A percentile compares a stretch with the other conserved stretches of the same genome.
These are phyloP conservation scores for Syrista parreyssii DNA, from an alignment of 2,888 invertebrate species.

Conservation along the genomic window DNA sequence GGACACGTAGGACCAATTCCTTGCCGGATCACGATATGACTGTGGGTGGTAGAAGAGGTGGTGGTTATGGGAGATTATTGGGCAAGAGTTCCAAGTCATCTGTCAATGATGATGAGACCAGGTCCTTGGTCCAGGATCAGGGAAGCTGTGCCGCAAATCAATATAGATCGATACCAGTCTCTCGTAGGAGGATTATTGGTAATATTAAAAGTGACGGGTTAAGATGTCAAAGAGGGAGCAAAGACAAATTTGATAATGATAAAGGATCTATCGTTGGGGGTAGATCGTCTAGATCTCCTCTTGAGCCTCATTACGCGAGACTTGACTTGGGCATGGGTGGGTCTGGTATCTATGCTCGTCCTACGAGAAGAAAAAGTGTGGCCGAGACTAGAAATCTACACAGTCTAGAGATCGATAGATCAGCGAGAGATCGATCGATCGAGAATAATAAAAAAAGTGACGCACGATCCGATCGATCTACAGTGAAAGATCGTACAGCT, in stretches of 20 bases:
- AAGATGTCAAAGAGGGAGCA: background rate
- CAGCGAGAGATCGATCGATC: background rate
- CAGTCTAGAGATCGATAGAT: background rate
- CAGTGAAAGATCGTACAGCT: background rate
- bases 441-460: background rate
- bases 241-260: background rate
- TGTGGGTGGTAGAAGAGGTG: conserved; percentile 29
- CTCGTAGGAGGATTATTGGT: conserved; percentile 54
- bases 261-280: background rate
- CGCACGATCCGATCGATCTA: background rate
- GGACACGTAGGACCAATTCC: conserved; percentile 30
- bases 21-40: conserved; percentile 34
- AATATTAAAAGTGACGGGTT: conserved; percentile 33
- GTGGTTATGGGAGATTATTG: conserved; percentile 38
- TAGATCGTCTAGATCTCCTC: background rate
- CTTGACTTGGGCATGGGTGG: background rate
- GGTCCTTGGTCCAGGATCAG: background rate
- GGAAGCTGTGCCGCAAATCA: background rate
- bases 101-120: background rate
- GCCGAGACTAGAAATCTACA: background rate
- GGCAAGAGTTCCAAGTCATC: conserved; percentile 32
- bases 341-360: background rate
- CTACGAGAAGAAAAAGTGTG: background rate
- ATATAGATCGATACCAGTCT: conserved; percentile 43
- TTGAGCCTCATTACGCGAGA: background rate